Evolutionary conservation across 1,140 invertebrate genomes (phyloP).

Genomic region (Bombus ignitus): DNA sequence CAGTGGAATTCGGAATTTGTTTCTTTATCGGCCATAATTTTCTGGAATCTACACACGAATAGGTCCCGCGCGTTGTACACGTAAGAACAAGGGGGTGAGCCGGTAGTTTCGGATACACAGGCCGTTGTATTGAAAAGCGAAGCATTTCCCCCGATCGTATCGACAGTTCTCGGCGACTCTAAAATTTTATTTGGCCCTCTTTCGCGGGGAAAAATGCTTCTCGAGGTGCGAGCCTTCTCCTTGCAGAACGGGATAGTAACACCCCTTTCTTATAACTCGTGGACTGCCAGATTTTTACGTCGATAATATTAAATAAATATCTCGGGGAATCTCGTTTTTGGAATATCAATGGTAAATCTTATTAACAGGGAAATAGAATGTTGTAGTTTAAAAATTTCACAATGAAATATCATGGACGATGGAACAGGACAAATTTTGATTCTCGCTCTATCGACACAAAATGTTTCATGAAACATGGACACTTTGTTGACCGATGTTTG

Average conservation of each 20-base stretch:
- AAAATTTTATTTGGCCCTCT: constrained; percentile 78
- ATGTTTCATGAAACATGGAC: neutral
- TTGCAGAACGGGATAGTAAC: neutral
- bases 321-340: neutral
- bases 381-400: too few species aligned
- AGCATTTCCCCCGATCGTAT: constrained; percentile 50
- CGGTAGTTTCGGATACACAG: constrained; percentile 52
- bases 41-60: constrained; percentile 78
- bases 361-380: too few species aligned
- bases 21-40: constrained; percentile 83
- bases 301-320: neutral
- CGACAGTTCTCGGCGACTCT: constrained; percentile 70
- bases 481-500: constrained; percentile 13
- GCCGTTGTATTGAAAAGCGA: constrained; percentile 72
- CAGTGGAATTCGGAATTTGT: constrained; percentile 80
- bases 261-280: neutral
- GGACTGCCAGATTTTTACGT: constrained; percentile 13
- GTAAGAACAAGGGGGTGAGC: constrained; percentile 28
- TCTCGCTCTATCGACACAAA: neutral
- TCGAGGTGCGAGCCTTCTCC: neutral
- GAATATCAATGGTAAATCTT: neutral
- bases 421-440: neutral
- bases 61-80: constrained; percentile 65
- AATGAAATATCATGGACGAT: neutral
- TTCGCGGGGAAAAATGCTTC: constrained; percentile 44